These are phyloP conservation scores for Resseliella maxima DNA, from an alignment of 2,888 invertebrate genomes.

Conservation along the genomic window DNA sequence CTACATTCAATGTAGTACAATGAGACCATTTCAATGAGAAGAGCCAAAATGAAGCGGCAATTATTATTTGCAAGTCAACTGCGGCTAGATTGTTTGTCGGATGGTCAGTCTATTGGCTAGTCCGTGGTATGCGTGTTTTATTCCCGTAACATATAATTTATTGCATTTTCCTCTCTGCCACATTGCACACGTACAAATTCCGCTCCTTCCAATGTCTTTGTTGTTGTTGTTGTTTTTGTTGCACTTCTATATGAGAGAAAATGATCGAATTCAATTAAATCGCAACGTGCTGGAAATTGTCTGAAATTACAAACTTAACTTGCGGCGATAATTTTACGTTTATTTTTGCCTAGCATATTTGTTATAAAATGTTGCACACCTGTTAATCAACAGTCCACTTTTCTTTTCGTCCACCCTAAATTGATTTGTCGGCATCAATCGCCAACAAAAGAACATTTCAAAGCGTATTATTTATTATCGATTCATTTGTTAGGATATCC, in stretches of 20 bases:
- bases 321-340: not conserved
- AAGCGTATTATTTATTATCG: not conserved
- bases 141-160: not conserved
- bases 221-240: not conserved
- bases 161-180: not conserved
- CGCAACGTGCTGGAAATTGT: constrained; percentile 32
- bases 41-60: not conserved
- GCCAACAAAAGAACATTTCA: not conserved
- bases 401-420: not conserved
- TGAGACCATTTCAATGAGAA: too few relatives aligned
- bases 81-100: not conserved
- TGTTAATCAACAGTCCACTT: not conserved
- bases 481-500: not conserved
- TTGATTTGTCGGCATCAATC: not conserved
- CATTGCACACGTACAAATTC: constrained; percentile 5
- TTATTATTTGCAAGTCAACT: not conserved
- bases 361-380: constrained; percentile 1
- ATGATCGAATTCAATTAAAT: constrained; percentile 38
- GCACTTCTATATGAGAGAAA: not conserved
- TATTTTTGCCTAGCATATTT: not conserved
- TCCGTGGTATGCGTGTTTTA: not conserved
- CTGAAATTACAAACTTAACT: constrained; percentile 25
- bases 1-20: too few relatives aligned
- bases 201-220: not conserved
- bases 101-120: not conserved